phyloP scores from a whole-genome alignment of 2,888 invertebrate genomes.

The Odontocolon sp. region DNA sequence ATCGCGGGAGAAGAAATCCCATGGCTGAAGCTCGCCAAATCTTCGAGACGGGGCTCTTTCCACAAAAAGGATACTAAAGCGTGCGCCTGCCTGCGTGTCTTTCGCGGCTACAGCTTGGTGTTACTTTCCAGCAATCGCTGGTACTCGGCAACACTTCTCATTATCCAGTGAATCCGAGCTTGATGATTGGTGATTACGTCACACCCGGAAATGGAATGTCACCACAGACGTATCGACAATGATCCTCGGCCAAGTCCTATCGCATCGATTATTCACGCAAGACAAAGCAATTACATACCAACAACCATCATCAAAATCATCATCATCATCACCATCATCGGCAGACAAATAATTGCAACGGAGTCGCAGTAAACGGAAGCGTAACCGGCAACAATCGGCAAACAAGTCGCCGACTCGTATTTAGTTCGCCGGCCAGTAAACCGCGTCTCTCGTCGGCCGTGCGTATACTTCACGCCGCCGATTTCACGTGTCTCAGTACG shows the following conservation, averaged over 20 bases:
- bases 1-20: constrained; percentile 51
- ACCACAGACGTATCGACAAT: constrained; percentile 77
- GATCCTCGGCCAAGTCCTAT: constrained; percentile 74
- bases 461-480: constrained; percentile 68
- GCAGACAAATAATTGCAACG: constrained; percentile 38
- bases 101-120: constrained; percentile 80
- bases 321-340: constrained; percentile 54
- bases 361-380: constrained; percentile 39
- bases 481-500: constrained; percentile 61
- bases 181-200: constrained; percentile 90
- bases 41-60: constrained; percentile 31
- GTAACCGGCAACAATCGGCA: constrained; percentile 61
- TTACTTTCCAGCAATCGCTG: constrained; percentile 82
- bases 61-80: constrained; percentile 73
- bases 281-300: constrained; percentile 68
- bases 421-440: constrained; percentile 72
- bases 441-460: constrained; percentile 72
- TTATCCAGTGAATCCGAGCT: constrained; percentile 87
- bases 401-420: constrained; percentile 69
- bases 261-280: constrained; percentile 70
- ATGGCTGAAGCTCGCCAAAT: constrained; percentile 58
- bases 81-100: constrained; percentile 74
- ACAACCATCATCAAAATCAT: constrained; percentile 57
- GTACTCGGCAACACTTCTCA: constrained; percentile 84
- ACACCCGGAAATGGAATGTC: constrained; percentile 83